These are phyloP conservation scores for Sinotaia quadrata DNA, from an alignment of 2,888 invertebrate species.

Conservation along the genomic window DNA sequence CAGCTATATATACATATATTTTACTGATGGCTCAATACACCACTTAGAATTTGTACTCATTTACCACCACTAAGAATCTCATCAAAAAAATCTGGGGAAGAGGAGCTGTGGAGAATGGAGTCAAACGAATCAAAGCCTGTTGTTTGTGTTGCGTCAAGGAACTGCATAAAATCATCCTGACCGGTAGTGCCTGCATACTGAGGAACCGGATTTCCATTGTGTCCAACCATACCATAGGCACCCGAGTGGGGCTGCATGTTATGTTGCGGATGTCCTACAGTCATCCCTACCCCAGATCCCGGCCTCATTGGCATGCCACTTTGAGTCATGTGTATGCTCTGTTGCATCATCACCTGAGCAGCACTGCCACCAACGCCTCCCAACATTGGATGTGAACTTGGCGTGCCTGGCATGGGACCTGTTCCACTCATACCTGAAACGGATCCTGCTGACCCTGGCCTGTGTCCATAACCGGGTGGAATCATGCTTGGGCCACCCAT, in stretches of 20 bases:
- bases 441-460: slow-evolving; percentile 17
- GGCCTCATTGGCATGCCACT: slow-evolving; percentile 23
- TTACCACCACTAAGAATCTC: slow-evolving; percentile 52
- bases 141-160: slow-evolving; percentile 82
- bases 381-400: slow-evolving; percentile 1
- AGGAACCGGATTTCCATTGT: slow-evolving; percentile 41
- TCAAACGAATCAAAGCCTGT: slow-evolving; percentile 81
- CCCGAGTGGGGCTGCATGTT: slow-evolving; percentile 17
- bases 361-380: slow-evolving; percentile 44
- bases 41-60: too few species aligned
- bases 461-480: slow-evolving; percentile 17
- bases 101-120: slow-evolving; percentile 75
- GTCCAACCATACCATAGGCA: slow-evolving; percentile 28
- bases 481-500: slow-evolving; percentile 5
- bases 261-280: slow-evolving; percentile 10
- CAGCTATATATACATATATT: too few species aligned
- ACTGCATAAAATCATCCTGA: slow-evolving; percentile 82
- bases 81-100: slow-evolving; percentile 58
- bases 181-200: slow-evolving; percentile 31
- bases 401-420: neutral
- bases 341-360: slow-evolving; percentile 63
- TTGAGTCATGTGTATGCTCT: slow-evolving; percentile 73
- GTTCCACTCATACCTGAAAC: neutral
- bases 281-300: neutral
- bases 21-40: too few species aligned